A percentile compares a stretch with the other conserved stretches of the same genome.
phyloP scores from a whole-genome alignment of 1,140 invertebrate species.

The Ladona fulva region DNA sequence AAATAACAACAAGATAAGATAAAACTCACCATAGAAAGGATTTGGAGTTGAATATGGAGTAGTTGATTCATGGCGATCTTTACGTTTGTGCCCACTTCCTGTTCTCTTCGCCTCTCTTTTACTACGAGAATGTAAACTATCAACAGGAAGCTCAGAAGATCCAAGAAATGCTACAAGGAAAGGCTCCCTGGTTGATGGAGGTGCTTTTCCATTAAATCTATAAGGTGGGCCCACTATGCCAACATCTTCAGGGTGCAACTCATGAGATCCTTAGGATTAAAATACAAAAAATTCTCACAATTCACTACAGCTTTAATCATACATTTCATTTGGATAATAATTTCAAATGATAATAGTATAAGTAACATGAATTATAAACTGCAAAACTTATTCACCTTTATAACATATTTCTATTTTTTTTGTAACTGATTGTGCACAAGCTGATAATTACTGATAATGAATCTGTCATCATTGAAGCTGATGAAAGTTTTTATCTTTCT shows the following conservation, averaged over 20 bases:
- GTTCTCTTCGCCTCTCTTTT: conserved; percentile 27
- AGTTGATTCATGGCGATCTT: not conserved
- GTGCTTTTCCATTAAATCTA: conserved; percentile 28
- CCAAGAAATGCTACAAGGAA: conserved; percentile 83
- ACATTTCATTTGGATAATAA: too few relatives aligned
- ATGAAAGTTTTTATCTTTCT: too few relatives aligned
- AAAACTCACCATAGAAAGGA: not conserved
- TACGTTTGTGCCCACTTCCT: not conserved
- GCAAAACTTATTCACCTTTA: too few relatives aligned
- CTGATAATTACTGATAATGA: too few relatives aligned
- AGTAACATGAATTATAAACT: too few relatives aligned
- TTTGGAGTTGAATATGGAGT: conserved; percentile 14
- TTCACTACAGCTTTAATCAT: too few relatives aligned
- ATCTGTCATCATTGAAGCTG: too few relatives aligned
- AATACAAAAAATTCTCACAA: too few relatives aligned
- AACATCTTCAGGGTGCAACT: conserved; percentile 71
- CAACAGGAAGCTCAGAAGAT: conserved; percentile 43
- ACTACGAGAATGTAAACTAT: conserved; percentile 30
- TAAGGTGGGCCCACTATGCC: conserved; percentile 68
- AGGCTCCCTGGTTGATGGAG: conserved; percentile 51
- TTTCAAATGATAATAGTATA: too few relatives aligned
- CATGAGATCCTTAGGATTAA: conserved; percentile 38
- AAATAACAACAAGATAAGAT: conserved; percentile 16
- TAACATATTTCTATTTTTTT: too few relatives aligned
- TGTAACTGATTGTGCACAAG: too few relatives aligned